Base-by-base conservation (phyloP, 2,888 invertebrate genomes). In the Orchesella flavescens region DNA sequence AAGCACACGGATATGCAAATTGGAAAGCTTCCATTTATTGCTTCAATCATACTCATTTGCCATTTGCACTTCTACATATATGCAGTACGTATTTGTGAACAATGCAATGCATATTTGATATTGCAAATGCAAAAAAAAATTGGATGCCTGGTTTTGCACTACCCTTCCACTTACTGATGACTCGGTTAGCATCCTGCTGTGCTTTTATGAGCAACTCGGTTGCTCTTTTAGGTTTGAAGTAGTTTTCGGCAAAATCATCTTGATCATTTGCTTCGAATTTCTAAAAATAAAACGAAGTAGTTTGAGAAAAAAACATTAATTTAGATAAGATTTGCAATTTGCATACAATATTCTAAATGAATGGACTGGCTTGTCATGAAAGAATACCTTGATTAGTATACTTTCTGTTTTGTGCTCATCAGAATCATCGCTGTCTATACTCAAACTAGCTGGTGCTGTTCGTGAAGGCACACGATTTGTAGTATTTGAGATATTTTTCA, bases 221-320 rank as follows among this genome's bases (percentile, higher is more conserved):
- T 21, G 93, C 93, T 88, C 94, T 90, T 89, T 92, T 92, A 15
- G 94, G 93, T 88, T 94, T 93, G 90, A 95, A 95, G 89, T 95
- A 95, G 88, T 92, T 94, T 68, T 93, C 93, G 0, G 94, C 93
- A 81, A 94, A 92, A 86, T 94, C 93, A 84, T 93, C 92, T 82
- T 92, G 91, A 77, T 92, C 92, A 71, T 91, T 91, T 81, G 90
- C 90, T 87, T 92, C 92, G 61, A 93, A 89, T 90, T 92, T 92
- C 92, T 92, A 89, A 43, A 89, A 87, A 72, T 72, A 75, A 59
- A 79, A 63, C n/a, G n/a, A n/a, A n/a, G n/a, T n/a, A n/a, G n/a
- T n/a, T n/a, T n/a, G n/a, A n/a, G n/a, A n/a, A n/a, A n/a, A n/a
- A n/a, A n/a, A n/a, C n/a, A n/a, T n/a, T n/a, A n/a, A n/a, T n/a